Conservation (phyloP, 2,797 vertebrate genomes). For the Pseudochirops cupreus region DNA sequence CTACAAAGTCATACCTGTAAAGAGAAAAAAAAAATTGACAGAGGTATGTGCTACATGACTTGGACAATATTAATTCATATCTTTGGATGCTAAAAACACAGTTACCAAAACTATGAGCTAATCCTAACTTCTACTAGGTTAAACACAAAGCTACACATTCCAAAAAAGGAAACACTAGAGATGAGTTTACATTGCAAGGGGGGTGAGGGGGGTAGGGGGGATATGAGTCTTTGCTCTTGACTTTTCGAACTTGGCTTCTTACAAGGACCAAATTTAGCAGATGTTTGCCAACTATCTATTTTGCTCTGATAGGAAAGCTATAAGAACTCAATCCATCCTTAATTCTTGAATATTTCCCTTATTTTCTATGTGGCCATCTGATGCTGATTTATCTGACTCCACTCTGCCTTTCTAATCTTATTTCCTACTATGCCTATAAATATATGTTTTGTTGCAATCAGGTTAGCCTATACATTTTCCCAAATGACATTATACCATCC, state of each 20-base stretch:
- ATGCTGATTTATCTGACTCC: not conserved
- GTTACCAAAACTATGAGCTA: not conserved
- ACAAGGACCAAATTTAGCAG: slow-evolving; percentile 15
- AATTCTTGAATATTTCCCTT: not conserved
- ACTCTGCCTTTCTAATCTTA: not conserved
- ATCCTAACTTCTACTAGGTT: not conserved
- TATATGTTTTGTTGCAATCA: not conserved
- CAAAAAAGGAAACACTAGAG: not conserved
- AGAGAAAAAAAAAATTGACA: slow-evolving; percentile 72
- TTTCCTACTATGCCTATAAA: not conserved
- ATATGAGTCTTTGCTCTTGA: not conserved
- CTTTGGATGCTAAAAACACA: not conserved
- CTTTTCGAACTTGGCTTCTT: not conserved
- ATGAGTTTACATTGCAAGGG: not conserved
- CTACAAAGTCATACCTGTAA: slow-evolving; percentile 97
- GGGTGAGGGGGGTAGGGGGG: slow-evolving; percentile 18
- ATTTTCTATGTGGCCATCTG: not conserved
- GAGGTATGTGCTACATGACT: not conserved
- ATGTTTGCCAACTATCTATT: not conserved
- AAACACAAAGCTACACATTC: not conserved
- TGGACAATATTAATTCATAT: not conserved
- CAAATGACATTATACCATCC: not conserved
- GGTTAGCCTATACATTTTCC: not conserved
- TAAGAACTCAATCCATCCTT: not conserved
- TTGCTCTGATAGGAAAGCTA: not conserved